Evolutionary conservation across 2,113 vertebrate species (phyloP), one percentile per base, ranked within the genome.

Genomic region (Corvus moneduloides): DNA sequence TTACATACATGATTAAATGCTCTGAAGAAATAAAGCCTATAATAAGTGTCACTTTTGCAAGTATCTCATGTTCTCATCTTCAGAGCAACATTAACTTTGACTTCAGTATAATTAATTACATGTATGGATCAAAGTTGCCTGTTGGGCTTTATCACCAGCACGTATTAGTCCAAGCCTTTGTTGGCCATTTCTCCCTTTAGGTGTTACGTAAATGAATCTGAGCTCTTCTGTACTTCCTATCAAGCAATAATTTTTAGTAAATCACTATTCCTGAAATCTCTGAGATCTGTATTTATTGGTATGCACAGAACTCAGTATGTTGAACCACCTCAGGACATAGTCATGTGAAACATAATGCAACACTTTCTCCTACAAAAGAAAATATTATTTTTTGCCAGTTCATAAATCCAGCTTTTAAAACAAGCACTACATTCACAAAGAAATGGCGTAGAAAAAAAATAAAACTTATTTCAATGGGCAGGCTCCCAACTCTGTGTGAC

Each of bases 371-470:
- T 84, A 33, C 84, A 81, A 96, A 96, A 88, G 82, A 94, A 93
- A 94, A 90, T 56, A 74, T 90, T 92, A 77, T 86, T 94, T 95
- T 94, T 95, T 89, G 41, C 80, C 61, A 89, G 73, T 75, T 73
- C 54, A 64, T 93, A 94, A 96, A 94, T 90, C 61, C 80, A 90
- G 44, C 66, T 95, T 88, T 95, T 81, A 72, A 93, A 93, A 93
- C 86, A 95, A 94, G 44, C 20, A 46, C 66, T 87, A 75, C 56
- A 90, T 95, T 94, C 83, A 94, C 67, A 84, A 89, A 93, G 83
- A 93, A 95, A 90, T 64, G 17, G 51, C 51, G 93, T 62, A 82
- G 68, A 3, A 56, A 77, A 74, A 64, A 78, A 80, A 22, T 5
- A 26, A 20, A 72, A 7, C 3, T 0, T 79, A 64, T 88, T 97